Evolutionary conservation across 1,140 invertebrate genomes (phyloP), one percentile per base, ranked within the genome.

Genomic region (Neodiprion lecontei): DNA sequence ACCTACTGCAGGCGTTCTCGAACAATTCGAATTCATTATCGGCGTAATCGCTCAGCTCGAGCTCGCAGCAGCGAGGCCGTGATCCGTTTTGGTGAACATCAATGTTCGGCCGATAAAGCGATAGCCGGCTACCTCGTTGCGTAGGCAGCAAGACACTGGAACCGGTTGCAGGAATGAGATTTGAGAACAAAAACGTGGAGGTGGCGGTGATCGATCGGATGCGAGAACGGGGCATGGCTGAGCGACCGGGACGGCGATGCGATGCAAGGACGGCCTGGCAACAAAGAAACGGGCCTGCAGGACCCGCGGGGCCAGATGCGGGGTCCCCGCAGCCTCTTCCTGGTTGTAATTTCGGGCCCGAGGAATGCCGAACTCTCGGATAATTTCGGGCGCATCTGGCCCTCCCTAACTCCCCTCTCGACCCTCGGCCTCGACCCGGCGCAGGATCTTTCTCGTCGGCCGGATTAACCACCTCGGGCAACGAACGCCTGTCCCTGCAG

Each of bases 351-450:
- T 61, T 61, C 11, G 53, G 53, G 53, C 11, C 53, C n/a, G 11
- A 61, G 53, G 53, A 61, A 61, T 61, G 53, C 53, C n/a, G 53
- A 61, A 61, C 53, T 61, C 53, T 61, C 53, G 53, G 53, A 61
- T 61, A 61, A 61, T 61, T 61, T 61, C 11, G n/a, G n/a, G 11
- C n/a, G 53, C 53, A 61, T 61, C 53, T 61, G 53, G 53, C 53
- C 53, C 28, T 40, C 28, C 28, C 28, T 40, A 1, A 4, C 53
- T 61, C 11, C 53, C 53, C 53, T 8, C 53, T 17, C 11, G 53
- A 61, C 11, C 3, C 53, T 17, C 53, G 28, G 28, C 28, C 28
- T 40, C 28, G 28, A 40, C 28, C 28, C 28, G 28, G 28, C 28
- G 5, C 28, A 40, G 5, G 5, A 40, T 40, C 28, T 40, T 40